A percentile compares a stretch with the other conserved stretches of the same genome.
These are phyloP conservation scores for Tricholauxania praeusta DNA, from an alignment of 2,888 invertebrate species.

Conservation along the genomic window DNA sequence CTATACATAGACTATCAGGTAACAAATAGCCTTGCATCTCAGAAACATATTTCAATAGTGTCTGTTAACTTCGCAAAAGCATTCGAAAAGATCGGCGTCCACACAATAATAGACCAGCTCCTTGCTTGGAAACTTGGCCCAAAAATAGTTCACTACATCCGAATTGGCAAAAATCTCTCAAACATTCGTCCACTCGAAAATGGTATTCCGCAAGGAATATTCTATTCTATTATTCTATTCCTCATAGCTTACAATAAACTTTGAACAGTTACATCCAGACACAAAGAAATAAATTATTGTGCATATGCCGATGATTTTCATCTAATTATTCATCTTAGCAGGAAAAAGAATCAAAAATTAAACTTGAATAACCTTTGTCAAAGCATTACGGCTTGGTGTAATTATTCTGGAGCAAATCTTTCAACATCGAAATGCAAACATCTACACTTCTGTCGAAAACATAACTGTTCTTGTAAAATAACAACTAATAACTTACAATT, in stretches of 20 bases:
- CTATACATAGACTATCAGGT: slow-evolving; percentile 31
- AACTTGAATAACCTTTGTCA: not conserved
- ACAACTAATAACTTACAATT: slow-evolving; percentile 25
- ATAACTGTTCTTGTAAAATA: slow-evolving; percentile 20
- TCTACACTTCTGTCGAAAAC: slow-evolving; percentile 43
- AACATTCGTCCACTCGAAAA: slow-evolving; percentile 7
- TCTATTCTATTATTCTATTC: slow-evolving; percentile 35
- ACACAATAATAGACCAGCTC: not conserved
- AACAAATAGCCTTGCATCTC: slow-evolving; percentile 2
- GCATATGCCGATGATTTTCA: slow-evolving; percentile 45
- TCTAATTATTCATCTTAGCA: slow-evolving; percentile 36
- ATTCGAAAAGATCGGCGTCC: slow-evolving; percentile 31
- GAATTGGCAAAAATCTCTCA: not conserved
- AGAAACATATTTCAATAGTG: slow-evolving; percentile 23
- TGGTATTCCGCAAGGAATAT: slow-evolving; percentile 40
- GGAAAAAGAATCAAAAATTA: slow-evolving; percentile 37
- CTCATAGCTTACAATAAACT: slow-evolving; percentile 41
- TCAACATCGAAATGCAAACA: slow-evolving; percentile 34
- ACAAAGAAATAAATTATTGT: slow-evolving; percentile 38
- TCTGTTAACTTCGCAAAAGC: slow-evolving; percentile 35
- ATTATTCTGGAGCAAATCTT: too few relatives aligned
- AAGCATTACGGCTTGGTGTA: too few relatives aligned
- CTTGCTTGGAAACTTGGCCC: not conserved
- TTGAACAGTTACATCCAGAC: slow-evolving; percentile 2
- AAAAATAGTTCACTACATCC: slow-evolving; percentile 12